Conservation (phyloP, 2,797 vertebrate genomes). For the Thalassophryne amazonica region DNA sequence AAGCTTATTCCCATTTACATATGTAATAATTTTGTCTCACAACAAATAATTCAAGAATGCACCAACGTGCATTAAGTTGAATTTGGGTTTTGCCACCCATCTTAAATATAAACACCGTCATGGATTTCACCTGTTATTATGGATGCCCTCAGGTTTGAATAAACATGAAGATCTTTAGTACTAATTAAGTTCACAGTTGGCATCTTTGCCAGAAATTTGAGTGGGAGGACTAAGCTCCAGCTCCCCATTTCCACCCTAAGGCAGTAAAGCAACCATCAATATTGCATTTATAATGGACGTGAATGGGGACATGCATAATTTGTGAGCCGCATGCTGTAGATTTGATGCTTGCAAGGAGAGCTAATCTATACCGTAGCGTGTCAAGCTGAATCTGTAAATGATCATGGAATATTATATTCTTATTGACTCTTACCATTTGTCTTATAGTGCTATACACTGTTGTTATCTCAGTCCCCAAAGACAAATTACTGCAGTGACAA, state of each 20-base stretch:
- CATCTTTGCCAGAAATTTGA: conserved; percentile 25
- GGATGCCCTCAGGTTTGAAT: conserved; percentile 24
- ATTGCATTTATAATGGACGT: conserved; percentile 56
- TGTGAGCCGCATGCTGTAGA: conserved; percentile 25
- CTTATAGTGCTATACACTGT: conserved; percentile 13
- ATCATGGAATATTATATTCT: conserved; percentile 1
- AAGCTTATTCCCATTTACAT: not conserved
- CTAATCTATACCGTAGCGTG: conserved; percentile 24
- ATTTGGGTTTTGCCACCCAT: conserved; percentile 1
- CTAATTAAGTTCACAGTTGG: conserved; percentile 52
- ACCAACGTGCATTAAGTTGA: conserved; percentile 4
- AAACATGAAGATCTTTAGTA: conserved; percentile 44
- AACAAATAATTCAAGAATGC: not conserved
- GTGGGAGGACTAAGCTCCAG: conserved; percentile 33
- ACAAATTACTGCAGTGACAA: not conserved
- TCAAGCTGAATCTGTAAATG: conserved; percentile 20
- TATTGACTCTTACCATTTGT: conserved; percentile 11
- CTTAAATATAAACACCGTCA: not conserved
- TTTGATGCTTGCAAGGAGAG: conserved; percentile 26
- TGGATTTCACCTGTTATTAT: conserved; percentile 31
- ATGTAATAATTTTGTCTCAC: not conserved
- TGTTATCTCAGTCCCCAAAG: not conserved
- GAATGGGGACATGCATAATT: conserved; percentile 54
- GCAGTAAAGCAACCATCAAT: conserved; percentile 59
- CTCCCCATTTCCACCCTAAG: conserved; percentile 37